phyloP scores from a whole-genome alignment of 2,888 invertebrate genomes.

The Temnothorax rugatulus region DNA sequence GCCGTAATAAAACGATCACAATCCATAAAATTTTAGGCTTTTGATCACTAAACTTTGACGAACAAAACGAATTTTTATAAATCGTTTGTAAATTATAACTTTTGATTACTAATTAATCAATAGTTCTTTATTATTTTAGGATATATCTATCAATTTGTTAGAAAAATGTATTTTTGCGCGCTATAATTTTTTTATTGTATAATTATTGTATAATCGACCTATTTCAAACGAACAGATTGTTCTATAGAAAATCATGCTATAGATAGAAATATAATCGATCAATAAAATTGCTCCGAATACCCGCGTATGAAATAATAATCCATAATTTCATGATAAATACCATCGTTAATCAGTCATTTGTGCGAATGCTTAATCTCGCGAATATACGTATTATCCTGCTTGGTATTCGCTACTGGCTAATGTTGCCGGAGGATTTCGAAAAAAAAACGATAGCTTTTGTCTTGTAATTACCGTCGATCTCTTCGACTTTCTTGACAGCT shows the following conservation, averaged over 20 bases:
- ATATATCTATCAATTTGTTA: conserved; percentile 1
- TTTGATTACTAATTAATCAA: background rate
- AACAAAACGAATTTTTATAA: background rate
- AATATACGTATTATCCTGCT: background rate
- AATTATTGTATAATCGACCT: background rate
- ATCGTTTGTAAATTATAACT: too few species aligned
- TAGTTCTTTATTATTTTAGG: background rate
- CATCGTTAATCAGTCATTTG: background rate
- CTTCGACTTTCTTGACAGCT: conserved; percentile 59
- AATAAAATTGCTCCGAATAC: conserved; percentile 4
- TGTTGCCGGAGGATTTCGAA: conserved; percentile 43
- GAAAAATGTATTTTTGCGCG: background rate
- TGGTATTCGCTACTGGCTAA: conserved; percentile 38
- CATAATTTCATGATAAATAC: conserved; percentile 21
- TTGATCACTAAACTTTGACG: background rate
- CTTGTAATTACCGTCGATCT: conserved; percentile 33
- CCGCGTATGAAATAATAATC: background rate
- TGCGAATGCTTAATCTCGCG: background rate
- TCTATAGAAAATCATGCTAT: background rate
- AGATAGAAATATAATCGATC: conserved; percentile 10
- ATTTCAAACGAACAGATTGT: background rate
- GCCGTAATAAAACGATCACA: background rate
- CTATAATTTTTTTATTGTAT: background rate
- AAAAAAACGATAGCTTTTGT: conserved; percentile 30
- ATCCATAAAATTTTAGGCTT: background rate